Conservation (phyloP, 2,797 vertebrate species). For the Gobionotothen gibberifrons region DNA sequence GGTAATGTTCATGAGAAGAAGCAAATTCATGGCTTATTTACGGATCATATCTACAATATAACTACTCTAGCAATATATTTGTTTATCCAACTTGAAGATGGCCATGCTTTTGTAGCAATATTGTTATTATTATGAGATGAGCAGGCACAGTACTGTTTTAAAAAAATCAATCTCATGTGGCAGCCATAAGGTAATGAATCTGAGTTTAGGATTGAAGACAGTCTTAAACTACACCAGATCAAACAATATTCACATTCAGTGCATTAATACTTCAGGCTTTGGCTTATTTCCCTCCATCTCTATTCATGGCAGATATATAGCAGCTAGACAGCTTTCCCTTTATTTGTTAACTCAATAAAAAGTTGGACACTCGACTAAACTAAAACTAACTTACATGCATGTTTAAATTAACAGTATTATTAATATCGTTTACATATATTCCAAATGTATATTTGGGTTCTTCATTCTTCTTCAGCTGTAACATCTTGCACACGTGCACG, state of each 20-base stretch:
- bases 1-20: neutral
- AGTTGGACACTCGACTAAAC: neutral
- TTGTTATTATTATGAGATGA: neutral
- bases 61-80: neutral
- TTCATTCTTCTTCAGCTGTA: neutral
- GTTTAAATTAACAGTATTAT: neutral
- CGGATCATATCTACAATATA: neutral
- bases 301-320: neutral
- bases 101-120: neutral
- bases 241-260: neutral
- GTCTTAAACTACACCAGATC: neutral
- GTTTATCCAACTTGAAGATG: neutral
- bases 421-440: neutral
- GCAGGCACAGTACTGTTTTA: neutral
- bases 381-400: neutral
- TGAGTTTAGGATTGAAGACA: neutral
- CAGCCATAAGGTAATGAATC: neutral
- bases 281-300: neutral
- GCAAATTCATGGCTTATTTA: neutral
- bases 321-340: constrained; percentile 2
- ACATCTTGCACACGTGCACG: neutral
- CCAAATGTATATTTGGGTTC: neutral
- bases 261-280: neutral
- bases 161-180: no score
- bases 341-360: neutral